A percentile compares a stretch with the other conserved stretches of the same genome.
phyloP scores from a whole-genome alignment of 2,888 invertebrate species.

The Amphipyra tragopoginis region DNA sequence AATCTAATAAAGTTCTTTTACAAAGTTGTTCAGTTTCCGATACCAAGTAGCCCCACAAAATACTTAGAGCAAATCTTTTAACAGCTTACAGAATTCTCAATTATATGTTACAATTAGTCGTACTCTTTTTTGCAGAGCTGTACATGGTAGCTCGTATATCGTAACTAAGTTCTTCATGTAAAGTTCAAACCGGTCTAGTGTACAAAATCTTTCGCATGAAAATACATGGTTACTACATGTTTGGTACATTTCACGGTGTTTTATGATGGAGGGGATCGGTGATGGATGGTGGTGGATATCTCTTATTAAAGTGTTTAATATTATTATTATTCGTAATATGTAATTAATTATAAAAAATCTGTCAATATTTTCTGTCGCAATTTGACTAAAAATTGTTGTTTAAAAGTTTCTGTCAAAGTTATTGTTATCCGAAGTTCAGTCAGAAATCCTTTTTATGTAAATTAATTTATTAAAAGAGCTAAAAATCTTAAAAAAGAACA shows the following conservation, averaged over 20 bases:
- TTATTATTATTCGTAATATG: neutral
- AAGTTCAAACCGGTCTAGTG: conserved; percentile 23
- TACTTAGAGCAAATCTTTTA: too few relatives aligned
- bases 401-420: conserved; percentile 23
- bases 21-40: too few relatives aligned
- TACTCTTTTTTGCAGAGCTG: too few relatives aligned
- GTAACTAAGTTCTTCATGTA: neutral
- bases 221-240: conserved; percentile 4
- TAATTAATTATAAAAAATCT: neutral
- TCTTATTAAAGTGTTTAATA: conserved; percentile 2
- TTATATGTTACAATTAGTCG: too few relatives aligned
- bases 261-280: conserved; percentile 24
- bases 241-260: conserved; percentile 22
- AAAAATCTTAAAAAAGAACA: too few relatives aligned
- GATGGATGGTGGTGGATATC: conserved; percentile 35
- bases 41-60: too few relatives aligned
- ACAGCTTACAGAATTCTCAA: too few relatives aligned
- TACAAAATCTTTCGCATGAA: conserved; percentile 3
- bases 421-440: neutral
- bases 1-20: too few relatives aligned
- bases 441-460: too few relatives aligned
- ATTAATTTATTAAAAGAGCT: too few relatives aligned
- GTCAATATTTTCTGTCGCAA: neutral
- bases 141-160: too few relatives aligned
- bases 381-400: neutral